Percentiles rank a stretch among this genome's conserved stretches.
Conservation (phyloP, 2,797 vertebrate species). For the Macrochelys suwanniensis region DNA sequence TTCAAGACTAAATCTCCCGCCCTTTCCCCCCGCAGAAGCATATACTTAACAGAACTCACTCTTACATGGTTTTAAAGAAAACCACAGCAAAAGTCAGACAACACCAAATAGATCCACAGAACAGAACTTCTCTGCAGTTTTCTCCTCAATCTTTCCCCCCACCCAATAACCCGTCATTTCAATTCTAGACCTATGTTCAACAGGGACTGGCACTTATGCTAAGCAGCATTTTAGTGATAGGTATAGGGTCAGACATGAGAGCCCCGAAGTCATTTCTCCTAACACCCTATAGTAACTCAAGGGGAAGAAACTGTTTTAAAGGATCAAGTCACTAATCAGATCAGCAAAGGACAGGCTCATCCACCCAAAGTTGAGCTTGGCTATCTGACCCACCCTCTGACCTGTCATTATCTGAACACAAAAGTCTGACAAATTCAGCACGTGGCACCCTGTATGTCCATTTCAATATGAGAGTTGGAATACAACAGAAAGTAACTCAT, state of each 20-base stretch:
- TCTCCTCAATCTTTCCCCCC: neutral
- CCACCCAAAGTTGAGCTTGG: neutral
- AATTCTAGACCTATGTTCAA: neutral
- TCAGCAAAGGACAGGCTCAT: neutral
- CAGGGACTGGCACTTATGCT: neutral
- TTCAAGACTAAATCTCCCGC: too few species aligned
- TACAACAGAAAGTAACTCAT: neutral
- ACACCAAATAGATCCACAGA: fast-evolving
- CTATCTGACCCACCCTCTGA: neutral
- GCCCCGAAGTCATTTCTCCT: neutral
- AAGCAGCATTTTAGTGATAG: neutral
- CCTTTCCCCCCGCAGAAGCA: too few species aligned
- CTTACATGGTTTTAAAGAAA: too few species aligned
- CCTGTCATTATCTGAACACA: fast-evolving
- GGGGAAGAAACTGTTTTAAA: neutral
- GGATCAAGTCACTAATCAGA: neutral
- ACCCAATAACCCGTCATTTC: neutral
- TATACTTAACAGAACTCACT: too few species aligned
- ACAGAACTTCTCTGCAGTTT: neutral
- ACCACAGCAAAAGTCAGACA: too few species aligned
- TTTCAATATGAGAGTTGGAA: neutral
- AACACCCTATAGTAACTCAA: neutral
- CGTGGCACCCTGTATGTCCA: neutral
- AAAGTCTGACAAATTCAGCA: neutral
- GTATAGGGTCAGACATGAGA: neutral